A percentile compares a stretch with the other conserved stretches of the same genome.
Conservation (phyloP, 2,797 vertebrate species). For the Pteronotus mesoamericanus region DNA sequence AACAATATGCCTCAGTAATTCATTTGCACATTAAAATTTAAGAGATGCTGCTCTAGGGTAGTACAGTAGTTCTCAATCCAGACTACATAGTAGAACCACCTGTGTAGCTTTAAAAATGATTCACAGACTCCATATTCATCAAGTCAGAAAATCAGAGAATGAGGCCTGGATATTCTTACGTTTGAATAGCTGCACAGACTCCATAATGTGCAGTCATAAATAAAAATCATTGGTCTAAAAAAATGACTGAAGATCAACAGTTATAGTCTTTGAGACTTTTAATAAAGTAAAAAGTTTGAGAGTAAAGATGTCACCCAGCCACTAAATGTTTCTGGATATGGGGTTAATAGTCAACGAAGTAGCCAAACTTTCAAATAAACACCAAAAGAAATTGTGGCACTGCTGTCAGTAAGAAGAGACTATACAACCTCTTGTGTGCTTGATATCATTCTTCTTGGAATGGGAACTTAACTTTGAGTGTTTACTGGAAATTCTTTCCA, state of each 20-base stretch:
- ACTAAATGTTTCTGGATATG: neutral
- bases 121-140: neutral
- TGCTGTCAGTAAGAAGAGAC: neutral
- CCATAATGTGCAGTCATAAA: neutral
- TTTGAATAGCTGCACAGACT: neutral
- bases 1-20: neutral
- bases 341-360: neutral
- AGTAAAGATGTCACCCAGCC: neutral
- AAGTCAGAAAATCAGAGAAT: neutral
- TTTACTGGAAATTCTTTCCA: neutral
- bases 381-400: neutral
- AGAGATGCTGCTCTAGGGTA: neutral
- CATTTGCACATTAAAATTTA: neutral
- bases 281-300: neutral
- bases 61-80: neutral
- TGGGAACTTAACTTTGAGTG: neutral
- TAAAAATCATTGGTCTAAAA: neutral
- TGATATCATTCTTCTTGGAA: neutral
- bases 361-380: neutral
- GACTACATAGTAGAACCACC: neutral
- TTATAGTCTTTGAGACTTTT: neutral
- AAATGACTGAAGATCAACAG: neutral
- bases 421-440: neutral
- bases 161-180: neutral
- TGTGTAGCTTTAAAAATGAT: neutral